Conservation (phyloP, 2,113 vertebrate species). For the Pollimyrus isidori region DNA sequence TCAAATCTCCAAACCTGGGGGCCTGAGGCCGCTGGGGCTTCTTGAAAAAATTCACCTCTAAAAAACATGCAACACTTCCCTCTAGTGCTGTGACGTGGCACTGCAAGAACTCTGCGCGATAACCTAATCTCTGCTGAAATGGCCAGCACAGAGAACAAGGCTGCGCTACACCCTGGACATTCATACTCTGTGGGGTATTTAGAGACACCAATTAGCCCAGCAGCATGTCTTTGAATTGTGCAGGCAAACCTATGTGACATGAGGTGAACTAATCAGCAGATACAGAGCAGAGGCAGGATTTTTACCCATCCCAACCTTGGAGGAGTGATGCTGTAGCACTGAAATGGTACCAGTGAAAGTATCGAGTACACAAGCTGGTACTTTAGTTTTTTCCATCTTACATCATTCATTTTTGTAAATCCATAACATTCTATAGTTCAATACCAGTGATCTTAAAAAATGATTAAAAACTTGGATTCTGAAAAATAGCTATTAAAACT, state of each 20-base stretch:
- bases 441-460: neutral
- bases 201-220: neutral
- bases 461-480: too few relatives aligned
- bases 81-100: neutral
- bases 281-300: neutral
- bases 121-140: neutral
- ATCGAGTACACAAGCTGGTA: neutral
- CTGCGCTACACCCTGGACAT: neutral
- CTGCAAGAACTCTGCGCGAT: neutral
- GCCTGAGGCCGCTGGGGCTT: neutral
- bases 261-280: neutral
- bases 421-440: neutral
- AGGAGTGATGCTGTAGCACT: neutral
- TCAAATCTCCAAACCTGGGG: neutral
- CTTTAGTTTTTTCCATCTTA: neutral
- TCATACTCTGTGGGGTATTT: neutral
- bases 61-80: slow-evolving; percentile 1
- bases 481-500: too few relatives aligned
- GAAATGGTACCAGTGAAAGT: neutral
- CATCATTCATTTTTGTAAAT: neutral
- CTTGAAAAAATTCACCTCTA: neutral
- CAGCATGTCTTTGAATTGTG: neutral
- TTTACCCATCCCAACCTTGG: neutral
- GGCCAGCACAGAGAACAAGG: neutral
- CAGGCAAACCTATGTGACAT: neutral